phyloP scores from a whole-genome alignment of 1,140 invertebrate species.

The Papilio aristodemus region DNA sequence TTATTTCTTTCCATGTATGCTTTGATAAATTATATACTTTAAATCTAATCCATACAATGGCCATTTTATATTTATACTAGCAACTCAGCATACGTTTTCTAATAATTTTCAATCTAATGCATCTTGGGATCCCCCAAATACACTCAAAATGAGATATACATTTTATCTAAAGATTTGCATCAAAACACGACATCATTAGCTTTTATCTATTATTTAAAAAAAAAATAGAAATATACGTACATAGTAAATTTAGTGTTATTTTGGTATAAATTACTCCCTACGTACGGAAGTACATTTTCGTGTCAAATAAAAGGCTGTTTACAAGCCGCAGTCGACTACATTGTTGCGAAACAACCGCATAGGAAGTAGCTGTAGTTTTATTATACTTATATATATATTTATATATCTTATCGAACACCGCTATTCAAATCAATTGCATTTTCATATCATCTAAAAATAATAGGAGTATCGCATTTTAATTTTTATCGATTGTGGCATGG shows the following conservation, averaged over 20 bases:
- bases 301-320: slow-evolving; percentile 21
- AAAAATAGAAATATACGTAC: background rate
- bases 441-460: slow-evolving; percentile 41
- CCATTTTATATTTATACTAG: no score
- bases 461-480: slow-evolving; percentile 44
- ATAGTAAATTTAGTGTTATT: background rate
- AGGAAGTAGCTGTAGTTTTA: slow-evolving; percentile 24
- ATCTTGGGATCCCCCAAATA: no score
- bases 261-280: slow-evolving; percentile 9
- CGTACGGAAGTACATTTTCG: slow-evolving; percentile 16
- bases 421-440: slow-evolving; percentile 5
- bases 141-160: no score
- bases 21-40: no score
- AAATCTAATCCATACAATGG: no score
- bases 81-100: no score
- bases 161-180: no score
- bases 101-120: no score
- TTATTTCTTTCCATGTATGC: no score
- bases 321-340: slow-evolving; percentile 23
- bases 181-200: no score
- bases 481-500: background rate
- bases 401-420: slow-evolving; percentile 19
- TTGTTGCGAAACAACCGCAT: slow-evolving; percentile 22
- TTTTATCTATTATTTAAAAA: no score
- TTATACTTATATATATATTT: no score